These are phyloP conservation scores for Atrina japonica DNA, from an alignment of 2,888 invertebrate genomes.

Conservation along the genomic window DNA sequence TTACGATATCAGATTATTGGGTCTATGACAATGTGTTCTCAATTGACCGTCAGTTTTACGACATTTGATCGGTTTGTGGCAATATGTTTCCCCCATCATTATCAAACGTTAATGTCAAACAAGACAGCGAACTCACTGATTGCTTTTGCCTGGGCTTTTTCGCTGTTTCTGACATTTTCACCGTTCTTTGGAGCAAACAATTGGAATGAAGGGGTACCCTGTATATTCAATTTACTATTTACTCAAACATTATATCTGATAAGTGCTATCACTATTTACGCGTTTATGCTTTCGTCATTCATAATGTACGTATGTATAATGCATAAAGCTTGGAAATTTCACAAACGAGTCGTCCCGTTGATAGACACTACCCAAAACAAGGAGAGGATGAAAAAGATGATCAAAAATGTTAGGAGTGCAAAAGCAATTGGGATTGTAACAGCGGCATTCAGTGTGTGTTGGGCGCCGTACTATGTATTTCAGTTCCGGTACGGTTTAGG, in stretches of 20 bases:
- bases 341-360: slow-evolving; percentile 34
- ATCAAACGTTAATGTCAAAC: slow-evolving; percentile 40
- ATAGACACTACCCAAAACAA: neutral
- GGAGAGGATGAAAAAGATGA: slow-evolving; percentile 14
- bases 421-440: slow-evolving; percentile 49
- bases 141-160: slow-evolving; percentile 42
- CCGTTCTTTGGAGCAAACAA: slow-evolving; percentile 43
- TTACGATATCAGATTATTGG: slow-evolving; percentile 48
- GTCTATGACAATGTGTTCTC: slow-evolving; percentile 52
- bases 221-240: slow-evolving; percentile 42
- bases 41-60: slow-evolving; percentile 50
- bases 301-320: slow-evolving; percentile 50
- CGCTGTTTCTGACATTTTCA: slow-evolving; percentile 24
- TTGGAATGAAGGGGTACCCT: slow-evolving; percentile 34
- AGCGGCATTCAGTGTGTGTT: slow-evolving; percentile 46
- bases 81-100: slow-evolving; percentile 46
- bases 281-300: slow-evolving; percentile 41
- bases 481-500: slow-evolving; percentile 42
- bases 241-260: slow-evolving; percentile 10
- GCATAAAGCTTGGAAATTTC: slow-evolving; percentile 40
- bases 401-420: slow-evolving; percentile 43
- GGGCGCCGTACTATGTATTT: slow-evolving; percentile 52
- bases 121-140: slow-evolving; percentile 31
- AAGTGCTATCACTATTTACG: slow-evolving; percentile 37
- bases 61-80: slow-evolving; percentile 55